Conservation (phyloP, 53 echinoderm and acorn worm species). For the Echinarachnius parma region DNA sequence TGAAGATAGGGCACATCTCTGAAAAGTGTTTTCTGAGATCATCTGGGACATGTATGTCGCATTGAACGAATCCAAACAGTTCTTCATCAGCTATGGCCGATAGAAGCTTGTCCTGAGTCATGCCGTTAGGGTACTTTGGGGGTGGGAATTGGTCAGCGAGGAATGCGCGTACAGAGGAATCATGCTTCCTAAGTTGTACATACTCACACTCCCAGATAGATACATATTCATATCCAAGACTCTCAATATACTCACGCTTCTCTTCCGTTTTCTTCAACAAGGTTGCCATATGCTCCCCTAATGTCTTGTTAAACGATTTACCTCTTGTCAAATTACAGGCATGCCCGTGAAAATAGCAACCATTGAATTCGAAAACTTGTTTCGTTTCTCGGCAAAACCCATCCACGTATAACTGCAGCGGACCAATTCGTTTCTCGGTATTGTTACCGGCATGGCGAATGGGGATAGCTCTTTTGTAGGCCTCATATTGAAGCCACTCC, state of each 20-base stretch:
- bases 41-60: no score
- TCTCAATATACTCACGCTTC: slow-evolving; percentile 11
- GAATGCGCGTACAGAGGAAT: no score
- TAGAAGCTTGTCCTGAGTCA: no score
- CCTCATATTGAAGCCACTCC: slow-evolving; percentile 13
- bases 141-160: no score
- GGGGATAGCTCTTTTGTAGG: not conserved
- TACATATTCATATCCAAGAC: not conserved
- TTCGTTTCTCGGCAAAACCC: slow-evolving; percentile 55
- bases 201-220: no score
- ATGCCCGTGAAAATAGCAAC: slow-evolving; percentile 57
- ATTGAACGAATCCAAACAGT: no score
- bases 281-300: not conserved
- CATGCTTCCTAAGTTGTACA: no score
- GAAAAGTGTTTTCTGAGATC: no score
- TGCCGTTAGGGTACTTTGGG: no score
- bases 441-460: slow-evolving; percentile 43
- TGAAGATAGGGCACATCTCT: no score
- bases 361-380: slow-evolving; percentile 49
- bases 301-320: not conserved
- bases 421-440: slow-evolving; percentile 42
- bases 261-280: slow-evolving; percentile 12
- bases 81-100: no score
- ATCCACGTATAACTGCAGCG: slow-evolving; percentile 30
- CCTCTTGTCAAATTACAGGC: slow-evolving; percentile 19